A percentile compares a stretch with the other conserved stretches of the same genome.
Conservation (phyloP, 2,113 vertebrate species). For the Nymphicus hollandicus region DNA sequence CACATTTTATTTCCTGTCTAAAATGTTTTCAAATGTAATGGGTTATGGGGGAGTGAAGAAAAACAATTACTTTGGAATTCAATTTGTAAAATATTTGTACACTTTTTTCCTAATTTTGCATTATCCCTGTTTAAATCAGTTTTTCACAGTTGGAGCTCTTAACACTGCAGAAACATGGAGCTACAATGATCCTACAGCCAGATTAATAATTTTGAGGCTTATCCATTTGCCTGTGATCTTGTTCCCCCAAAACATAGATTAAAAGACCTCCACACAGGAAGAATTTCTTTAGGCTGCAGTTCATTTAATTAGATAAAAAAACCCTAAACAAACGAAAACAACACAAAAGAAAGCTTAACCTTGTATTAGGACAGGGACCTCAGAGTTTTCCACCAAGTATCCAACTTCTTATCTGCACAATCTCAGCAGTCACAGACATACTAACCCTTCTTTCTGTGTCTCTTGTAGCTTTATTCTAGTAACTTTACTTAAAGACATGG, state of each 20-base stretch:
- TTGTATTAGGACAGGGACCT: background rate
- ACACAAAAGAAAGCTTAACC: background rate
- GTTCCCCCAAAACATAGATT: background rate
- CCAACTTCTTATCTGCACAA: background rate
- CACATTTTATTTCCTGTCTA: background rate
- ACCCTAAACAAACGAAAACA: background rate
- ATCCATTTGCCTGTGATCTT: background rate
- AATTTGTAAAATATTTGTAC: background rate
- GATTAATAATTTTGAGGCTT: background rate
- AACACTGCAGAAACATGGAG: background rate
- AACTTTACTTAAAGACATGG: background rate
- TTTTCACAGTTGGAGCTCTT: background rate
- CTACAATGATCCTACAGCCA: background rate
- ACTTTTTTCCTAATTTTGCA: background rate
- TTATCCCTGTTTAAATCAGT: background rate
- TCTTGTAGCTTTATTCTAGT: background rate
- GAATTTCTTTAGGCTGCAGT: background rate
- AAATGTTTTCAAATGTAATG: background rate
- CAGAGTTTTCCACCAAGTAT: background rate
- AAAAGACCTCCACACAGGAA: background rate
- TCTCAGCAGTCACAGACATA: background rate
- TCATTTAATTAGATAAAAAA: background rate
- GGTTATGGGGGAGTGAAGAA: background rate
- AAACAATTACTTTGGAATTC: background rate
- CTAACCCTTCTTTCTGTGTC: rapidly evolving